These are phyloP conservation scores for Dicentrarchus labrax DNA, from an alignment of 2,113 vertebrate genomes.

Conservation along the genomic window DNA sequence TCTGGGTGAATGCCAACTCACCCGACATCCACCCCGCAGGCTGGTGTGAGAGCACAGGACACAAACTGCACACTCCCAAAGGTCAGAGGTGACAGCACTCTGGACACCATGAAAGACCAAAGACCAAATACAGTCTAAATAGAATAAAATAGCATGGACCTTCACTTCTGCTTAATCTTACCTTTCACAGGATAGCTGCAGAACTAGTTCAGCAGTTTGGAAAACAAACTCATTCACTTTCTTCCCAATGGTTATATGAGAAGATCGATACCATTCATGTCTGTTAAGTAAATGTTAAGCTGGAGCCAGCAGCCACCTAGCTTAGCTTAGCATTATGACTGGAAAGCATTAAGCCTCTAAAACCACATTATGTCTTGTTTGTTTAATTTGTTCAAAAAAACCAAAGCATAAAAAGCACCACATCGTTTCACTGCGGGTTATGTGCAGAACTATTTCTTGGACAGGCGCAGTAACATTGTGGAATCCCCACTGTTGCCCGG, in stretches of 20 bases:
- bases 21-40: conserved; percentile 93
- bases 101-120: background rate
- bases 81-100: conserved; percentile 83
- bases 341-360: background rate
- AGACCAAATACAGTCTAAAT: background rate
- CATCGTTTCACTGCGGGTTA: background rate
- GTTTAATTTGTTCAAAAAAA: background rate
- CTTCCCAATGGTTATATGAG: background rate
- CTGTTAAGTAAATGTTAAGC: background rate
- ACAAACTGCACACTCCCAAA: conserved; percentile 96
- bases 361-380: background rate
- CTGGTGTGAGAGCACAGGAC: conserved; percentile 96
- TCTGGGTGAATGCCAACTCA: conserved; percentile 97
- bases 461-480: background rate
- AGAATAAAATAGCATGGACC: background rate
- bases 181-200: too few relatives aligned
- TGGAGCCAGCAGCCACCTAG: background rate
- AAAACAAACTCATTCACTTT: background rate
- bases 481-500: background rate
- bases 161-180: too few relatives aligned
- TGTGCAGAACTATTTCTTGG: background rate
- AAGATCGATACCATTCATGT: background rate
- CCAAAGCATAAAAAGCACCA: background rate
- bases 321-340: background rate
- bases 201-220: too few relatives aligned